Evolutionary conservation across 2,888 invertebrate species (phyloP).

Genomic region (Aethes cnicana): DNA sequence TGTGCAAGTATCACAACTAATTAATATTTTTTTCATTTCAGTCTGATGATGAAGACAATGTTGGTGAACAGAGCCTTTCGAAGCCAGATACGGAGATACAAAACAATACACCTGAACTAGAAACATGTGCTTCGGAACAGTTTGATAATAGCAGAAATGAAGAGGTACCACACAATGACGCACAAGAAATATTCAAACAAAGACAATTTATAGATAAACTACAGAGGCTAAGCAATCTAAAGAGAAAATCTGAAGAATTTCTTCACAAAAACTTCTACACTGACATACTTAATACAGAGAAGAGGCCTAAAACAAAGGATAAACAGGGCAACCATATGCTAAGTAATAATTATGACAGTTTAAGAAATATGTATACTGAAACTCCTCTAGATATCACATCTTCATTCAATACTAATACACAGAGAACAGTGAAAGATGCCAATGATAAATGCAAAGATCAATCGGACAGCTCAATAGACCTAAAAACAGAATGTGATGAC

Average conservation of each 20-base stretch:
- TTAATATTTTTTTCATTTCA: constrained; percentile 49
- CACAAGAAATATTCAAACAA: constrained; percentile 64
- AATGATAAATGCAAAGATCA: constrained; percentile 57
- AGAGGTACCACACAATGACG: constrained; percentile 54
- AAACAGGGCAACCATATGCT: constrained; percentile 56
- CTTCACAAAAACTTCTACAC: constrained; percentile 70
- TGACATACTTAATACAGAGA: constrained; percentile 63
- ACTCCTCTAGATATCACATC: constrained; percentile 62
- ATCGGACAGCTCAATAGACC: constrained; percentile 54
- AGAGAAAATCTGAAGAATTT: constrained; percentile 76
- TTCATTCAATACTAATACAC: constrained; percentile 53
- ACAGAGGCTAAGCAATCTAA: constrained; percentile 68
- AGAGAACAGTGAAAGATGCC: constrained; percentile 51
- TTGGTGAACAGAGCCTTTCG: constrained; percentile 60
- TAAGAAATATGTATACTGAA: constrained; percentile 66
- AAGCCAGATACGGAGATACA: constrained; percentile 56
- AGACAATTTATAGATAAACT: constrained; percentile 73
- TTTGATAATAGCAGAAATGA: constrained; percentile 55
- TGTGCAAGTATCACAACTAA: neutral
- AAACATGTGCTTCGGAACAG: constrained; percentile 59
- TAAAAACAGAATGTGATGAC: constrained; percentile 77
- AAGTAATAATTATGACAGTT: constrained; percentile 58
- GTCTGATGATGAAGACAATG: constrained; percentile 71
- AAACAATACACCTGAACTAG: constrained; percentile 57
- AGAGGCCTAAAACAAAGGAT: constrained; percentile 69